Conservation (phyloP, 2,888 invertebrate genomes). For the Slavum lentiscoides region DNA sequence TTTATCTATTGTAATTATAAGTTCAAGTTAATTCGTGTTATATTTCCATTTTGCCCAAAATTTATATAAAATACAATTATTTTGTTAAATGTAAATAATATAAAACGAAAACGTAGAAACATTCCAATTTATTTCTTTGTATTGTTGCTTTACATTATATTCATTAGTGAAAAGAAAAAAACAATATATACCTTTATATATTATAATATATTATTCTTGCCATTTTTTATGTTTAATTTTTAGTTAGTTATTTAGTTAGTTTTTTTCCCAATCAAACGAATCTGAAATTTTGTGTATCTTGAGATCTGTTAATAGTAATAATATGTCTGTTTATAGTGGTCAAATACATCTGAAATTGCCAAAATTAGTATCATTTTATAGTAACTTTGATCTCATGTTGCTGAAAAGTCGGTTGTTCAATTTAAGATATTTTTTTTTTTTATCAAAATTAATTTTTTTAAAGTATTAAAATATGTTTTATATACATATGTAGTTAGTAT, state of each 20-base stretch:
- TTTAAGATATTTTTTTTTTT: constrained; percentile 38
- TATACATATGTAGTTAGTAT: constrained; percentile 17
- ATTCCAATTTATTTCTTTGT: constrained; percentile 36
- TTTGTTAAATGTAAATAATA: constrained; percentile 52
- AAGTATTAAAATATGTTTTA: constrained; percentile 26
- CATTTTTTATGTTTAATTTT: constrained; percentile 18
- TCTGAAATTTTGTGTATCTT: neutral
- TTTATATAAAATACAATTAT: constrained; percentile 40
- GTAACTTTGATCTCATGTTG: constrained; percentile 52
- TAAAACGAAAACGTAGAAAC: constrained; percentile 27
- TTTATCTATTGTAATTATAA: constrained; percentile 53
- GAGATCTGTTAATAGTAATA: constrained; percentile 42
- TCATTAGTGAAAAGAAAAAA: constrained; percentile 31
- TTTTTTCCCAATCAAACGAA: constrained; percentile 34
- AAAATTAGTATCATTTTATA: constrained; percentile 50
- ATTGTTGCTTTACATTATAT: constrained; percentile 27
- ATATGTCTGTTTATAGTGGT: constrained; percentile 14
- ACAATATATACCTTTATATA: constrained; percentile 13
- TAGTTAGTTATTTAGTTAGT: constrained; percentile 16
- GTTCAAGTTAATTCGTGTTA: constrained; percentile 52
- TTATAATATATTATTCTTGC: constrained; percentile 28
- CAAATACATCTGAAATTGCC: constrained; percentile 34
- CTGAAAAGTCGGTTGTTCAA: constrained; percentile 49
- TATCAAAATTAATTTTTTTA: constrained; percentile 51
- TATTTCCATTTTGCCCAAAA: constrained; percentile 51